A percentile compares a stretch with the other conserved stretches of the same genome.
phyloP scores from a whole-genome alignment of 2,797 vertebrate genomes.

The Pseudochaenichthys georgianus region DNA sequence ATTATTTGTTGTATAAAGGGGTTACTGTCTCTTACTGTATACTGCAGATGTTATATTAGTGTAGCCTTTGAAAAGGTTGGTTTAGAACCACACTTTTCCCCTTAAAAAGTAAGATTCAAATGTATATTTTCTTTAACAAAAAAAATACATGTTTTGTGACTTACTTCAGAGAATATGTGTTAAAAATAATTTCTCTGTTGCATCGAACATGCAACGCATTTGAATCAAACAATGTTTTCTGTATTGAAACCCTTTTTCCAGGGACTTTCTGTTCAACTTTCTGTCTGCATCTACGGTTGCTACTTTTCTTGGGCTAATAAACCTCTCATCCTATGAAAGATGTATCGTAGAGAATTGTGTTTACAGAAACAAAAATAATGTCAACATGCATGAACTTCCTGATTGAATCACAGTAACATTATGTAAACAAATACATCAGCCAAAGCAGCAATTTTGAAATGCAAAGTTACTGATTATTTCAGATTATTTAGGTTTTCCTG shows the following conservation, averaged over 20 bases:
- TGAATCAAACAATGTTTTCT: not conserved
- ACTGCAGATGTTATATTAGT: not conserved
- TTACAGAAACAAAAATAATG: not conserved
- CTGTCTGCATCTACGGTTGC: not conserved
- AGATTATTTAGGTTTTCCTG: not conserved
- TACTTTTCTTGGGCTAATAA: too few relatives aligned
- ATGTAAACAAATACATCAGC: not conserved
- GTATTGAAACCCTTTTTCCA: not conserved
- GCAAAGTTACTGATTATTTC: not conserved
- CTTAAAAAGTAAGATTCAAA: too few relatives aligned
- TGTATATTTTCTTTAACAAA: too few relatives aligned
- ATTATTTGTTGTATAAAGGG: not conserved
- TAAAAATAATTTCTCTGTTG: too few relatives aligned
- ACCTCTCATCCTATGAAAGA: too few relatives aligned
- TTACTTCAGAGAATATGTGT: not conserved
- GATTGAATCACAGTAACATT: not conserved
- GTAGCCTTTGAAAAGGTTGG: not conserved
- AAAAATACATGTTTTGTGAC: too few relatives aligned
- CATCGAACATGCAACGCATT: too few relatives aligned
- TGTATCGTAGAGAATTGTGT: not conserved
- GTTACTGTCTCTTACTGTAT: not conserved
- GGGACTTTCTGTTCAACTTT: not conserved
- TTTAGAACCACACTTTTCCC: not conserved
- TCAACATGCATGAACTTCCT: not conserved
- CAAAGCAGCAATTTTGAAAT: not conserved